Percentiles rank a stretch among this genome's conserved stretches.
These are phyloP conservation scores for Nematolebias whitei DNA, from an alignment of 2,113 vertebrate genomes.

Conservation along the genomic window DNA sequence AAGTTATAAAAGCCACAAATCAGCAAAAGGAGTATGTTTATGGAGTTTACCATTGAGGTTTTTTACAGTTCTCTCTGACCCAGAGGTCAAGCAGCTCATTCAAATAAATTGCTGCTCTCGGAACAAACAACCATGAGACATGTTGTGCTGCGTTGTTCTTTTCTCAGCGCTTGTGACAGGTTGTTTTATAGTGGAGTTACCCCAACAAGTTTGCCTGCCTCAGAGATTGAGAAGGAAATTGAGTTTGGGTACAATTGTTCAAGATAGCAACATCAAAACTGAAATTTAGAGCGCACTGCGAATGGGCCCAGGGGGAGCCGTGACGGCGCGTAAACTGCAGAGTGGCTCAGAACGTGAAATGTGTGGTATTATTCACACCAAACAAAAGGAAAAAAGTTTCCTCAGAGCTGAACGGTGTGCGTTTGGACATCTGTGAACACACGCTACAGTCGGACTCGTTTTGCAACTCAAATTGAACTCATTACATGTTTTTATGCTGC, in stretches of 20 bases:
- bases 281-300: constrained; percentile 36
- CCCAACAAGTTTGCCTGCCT: constrained; percentile 7
- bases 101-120: constrained; percentile 51
- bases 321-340: constrained; percentile 40
- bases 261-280: constrained; percentile 41
- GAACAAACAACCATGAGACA: constrained; percentile 32
- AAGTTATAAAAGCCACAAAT: background rate
- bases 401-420: background rate
- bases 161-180: background rate
- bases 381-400: background rate
- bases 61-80: constrained; percentile 28
- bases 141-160: constrained; percentile 33
- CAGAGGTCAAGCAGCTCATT: constrained; percentile 45
- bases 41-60: constrained; percentile 14
- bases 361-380: constrained; percentile 36
- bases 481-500: constrained; percentile 31
- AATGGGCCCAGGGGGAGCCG: constrained; percentile 46
- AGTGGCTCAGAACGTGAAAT: constrained; percentile 39
- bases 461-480: background rate
- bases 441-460: background rate
- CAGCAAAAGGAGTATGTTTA: constrained; percentile 2
- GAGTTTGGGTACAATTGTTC: constrained; percentile 50
- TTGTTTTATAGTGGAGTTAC: constrained; percentile 35
- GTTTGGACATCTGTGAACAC: background rate
- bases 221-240: constrained; percentile 53